phyloP scores from a whole-genome alignment of 2,797 vertebrate species.

The Hybognathus amarus region DNA sequence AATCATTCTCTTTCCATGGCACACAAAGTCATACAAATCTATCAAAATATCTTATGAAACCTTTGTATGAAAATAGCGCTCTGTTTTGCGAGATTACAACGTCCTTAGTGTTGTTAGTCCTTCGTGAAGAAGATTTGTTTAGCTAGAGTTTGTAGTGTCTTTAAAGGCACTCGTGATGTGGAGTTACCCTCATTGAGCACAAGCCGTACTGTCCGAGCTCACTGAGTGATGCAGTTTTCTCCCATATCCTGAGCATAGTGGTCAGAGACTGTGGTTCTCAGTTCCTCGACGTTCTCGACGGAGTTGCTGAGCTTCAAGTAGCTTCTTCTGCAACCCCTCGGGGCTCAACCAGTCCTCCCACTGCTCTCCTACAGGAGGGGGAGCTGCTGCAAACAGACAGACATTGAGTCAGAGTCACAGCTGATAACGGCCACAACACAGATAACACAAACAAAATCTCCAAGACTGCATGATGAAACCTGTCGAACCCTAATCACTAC shows the following conservation, averaged over 20 bases:
- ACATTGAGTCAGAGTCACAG: neutral
- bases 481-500: neutral
- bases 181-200: constrained; percentile 13
- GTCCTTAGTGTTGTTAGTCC: constrained; percentile 40
- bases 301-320: constrained; percentile 88
- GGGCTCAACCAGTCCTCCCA: constrained; percentile 84
- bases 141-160: neutral
- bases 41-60: constrained; percentile 45
- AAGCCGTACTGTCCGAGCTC: constrained; percentile 50
- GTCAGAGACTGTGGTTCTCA: constrained; percentile 92
- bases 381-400: constrained; percentile 68
- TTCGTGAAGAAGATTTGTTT: neutral
- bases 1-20: constrained; percentile 52
- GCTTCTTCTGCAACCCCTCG: constrained; percentile 86
- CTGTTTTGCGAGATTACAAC: neutral
- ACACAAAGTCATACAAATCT: constrained; percentile 49
- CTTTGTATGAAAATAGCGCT: constrained; percentile 46
- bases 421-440: neutral
- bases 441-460: neutral
- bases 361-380: constrained; percentile 72
- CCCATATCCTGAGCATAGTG: constrained; percentile 99
- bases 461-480: neutral
- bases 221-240: constrained; percentile 97
- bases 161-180: constrained; percentile 30
- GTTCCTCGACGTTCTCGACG: constrained; percentile 91